Evolutionary conservation across 2,113 vertebrate genomes (phyloP).

Genomic region (Prochilodus magdalenae): DNA sequence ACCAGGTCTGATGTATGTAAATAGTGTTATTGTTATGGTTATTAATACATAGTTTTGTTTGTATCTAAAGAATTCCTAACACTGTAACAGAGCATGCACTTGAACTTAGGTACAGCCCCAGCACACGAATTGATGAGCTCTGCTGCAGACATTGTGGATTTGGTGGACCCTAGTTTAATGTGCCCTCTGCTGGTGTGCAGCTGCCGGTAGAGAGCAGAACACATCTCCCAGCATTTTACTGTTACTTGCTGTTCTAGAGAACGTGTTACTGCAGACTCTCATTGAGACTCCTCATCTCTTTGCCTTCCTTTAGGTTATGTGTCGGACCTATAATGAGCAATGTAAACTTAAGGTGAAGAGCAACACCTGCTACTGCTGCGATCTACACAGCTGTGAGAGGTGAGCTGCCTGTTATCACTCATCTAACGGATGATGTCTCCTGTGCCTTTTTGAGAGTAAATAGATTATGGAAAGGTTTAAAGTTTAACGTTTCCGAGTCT

Average conservation of each 20-base stretch:
- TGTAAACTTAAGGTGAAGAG: slow-evolving; percentile 87
- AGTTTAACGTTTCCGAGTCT: not conserved
- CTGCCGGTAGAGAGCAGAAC: not conserved
- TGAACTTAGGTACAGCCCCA: not conserved
- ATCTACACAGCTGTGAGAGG: slow-evolving; percentile 90
- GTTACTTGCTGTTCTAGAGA: not conserved
- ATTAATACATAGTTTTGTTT: no score
- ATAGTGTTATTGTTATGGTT: no score
- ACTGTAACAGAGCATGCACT: not conserved
- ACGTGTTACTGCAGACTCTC: not conserved
- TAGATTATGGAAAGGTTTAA: not conserved
- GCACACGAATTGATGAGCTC: not conserved
- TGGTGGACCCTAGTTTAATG: not conserved
- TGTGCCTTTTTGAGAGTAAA: not conserved
- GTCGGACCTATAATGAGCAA: slow-evolving; percentile 73
- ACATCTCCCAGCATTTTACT: not conserved
- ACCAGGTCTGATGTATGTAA: no score
- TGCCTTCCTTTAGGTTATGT: slow-evolving; percentile 80
- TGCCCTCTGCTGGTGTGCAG: slow-evolving; percentile 24
- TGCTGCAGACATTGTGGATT: not conserved
- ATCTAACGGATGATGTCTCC: not conserved
- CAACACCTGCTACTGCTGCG: slow-evolving; percentile 95
- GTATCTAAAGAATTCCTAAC: no score
- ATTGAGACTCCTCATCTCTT: not conserved
- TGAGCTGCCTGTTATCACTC: slow-evolving; percentile 64